phyloP scores from a whole-genome alignment of 1,140 invertebrate genomes.

The Papilio machaon region DNA sequence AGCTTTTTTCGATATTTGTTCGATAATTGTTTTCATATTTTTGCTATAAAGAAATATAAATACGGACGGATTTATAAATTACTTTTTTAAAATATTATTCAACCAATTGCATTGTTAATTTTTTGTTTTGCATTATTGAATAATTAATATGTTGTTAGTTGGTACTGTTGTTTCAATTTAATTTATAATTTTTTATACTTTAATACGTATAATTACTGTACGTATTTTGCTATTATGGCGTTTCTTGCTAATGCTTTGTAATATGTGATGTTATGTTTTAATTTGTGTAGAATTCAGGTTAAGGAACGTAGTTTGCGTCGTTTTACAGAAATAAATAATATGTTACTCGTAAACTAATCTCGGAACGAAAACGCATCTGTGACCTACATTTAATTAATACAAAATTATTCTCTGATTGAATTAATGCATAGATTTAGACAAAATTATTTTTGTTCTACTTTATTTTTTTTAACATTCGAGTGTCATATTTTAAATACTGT shows the following conservation, averaged over 20 bases:
- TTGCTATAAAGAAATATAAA: neutral
- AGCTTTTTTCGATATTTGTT: no score
- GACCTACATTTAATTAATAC: slow-evolving; percentile 60
- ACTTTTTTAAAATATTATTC: neutral
- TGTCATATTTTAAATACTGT: no score
- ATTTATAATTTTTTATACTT: no score
- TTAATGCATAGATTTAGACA: no score
- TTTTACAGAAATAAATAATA: slow-evolving; percentile 59
- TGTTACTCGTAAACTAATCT: slow-evolving; percentile 62
- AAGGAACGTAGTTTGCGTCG: slow-evolving; percentile 2
- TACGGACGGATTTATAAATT: neutral
- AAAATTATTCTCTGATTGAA: neutral
- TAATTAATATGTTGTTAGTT: neutral
- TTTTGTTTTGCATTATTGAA: neutral
- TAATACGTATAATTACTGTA: no score
- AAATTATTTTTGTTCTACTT: no score
- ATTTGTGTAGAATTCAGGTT: slow-evolving; percentile 13
- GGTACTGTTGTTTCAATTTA: neutral
- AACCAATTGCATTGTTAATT: neutral
- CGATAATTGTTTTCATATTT: neutral
- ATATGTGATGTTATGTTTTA: slow-evolving; percentile 29
- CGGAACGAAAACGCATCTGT: slow-evolving; percentile 57
- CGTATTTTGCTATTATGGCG: slow-evolving; percentile 7
- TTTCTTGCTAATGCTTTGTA: slow-evolving; percentile 39
- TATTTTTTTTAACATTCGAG: no score